phyloP scores from a whole-genome alignment of 1,140 invertebrate genomes.

The Lutraria rhynchaena region DNA sequence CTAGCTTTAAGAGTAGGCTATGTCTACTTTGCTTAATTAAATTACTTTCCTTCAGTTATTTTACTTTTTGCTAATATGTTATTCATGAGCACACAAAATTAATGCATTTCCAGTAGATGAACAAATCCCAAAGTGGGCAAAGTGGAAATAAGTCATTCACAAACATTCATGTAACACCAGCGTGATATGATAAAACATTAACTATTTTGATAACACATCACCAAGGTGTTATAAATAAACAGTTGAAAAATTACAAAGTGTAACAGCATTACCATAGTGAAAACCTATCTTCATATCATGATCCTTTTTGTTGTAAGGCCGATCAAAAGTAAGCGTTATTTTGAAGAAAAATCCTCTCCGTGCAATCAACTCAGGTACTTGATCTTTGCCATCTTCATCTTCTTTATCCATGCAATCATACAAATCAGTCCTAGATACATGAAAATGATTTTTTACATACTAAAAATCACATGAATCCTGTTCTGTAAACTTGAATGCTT shows the following conservation, averaged over 20 bases:
- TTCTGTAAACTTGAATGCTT: too few relatives aligned
- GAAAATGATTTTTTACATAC: too few relatives aligned
- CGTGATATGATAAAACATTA: neutral
- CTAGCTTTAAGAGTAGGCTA: too few relatives aligned
- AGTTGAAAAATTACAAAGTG: too few relatives aligned
- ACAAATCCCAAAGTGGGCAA: neutral
- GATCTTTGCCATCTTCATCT: neutral
- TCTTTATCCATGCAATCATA: constrained; percentile 29
- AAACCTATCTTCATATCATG: constrained; percentile 43
- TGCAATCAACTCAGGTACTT: constrained; percentile 16
- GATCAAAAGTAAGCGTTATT: constrained; percentile 45
- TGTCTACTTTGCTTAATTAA: too few relatives aligned
- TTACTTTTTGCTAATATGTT: too few relatives aligned
- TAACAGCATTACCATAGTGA: constrained; percentile 29
- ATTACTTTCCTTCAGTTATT: too few relatives aligned
- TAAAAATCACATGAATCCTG: too few relatives aligned
- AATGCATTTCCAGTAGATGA: too few relatives aligned
- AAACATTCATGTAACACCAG: neutral
- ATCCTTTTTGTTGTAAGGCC: constrained; percentile 40
- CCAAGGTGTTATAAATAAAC: too few relatives aligned
- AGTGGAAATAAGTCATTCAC: neutral
- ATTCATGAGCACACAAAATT: too few relatives aligned
- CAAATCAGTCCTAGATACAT: too few relatives aligned
- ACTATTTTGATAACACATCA: neutral
- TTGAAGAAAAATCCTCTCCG: constrained; percentile 24